Base-by-base conservation (phyloP, 2,888 invertebrate genomes). In the Oscheius onirici region DNA sequence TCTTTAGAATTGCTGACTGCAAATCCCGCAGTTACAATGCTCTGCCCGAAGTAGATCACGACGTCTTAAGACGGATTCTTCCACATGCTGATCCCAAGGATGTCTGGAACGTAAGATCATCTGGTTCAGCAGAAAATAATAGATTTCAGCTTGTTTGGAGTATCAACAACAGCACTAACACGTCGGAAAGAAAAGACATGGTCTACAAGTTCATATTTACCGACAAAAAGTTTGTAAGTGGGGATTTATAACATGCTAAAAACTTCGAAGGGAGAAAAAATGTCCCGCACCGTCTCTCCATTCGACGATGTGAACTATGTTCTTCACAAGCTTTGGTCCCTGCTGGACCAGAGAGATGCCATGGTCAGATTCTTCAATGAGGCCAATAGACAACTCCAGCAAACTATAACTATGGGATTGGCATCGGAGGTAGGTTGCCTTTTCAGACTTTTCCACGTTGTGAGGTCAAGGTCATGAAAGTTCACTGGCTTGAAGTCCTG, bases 361-460 rank as follows among this genome's bases (percentile, higher is more conserved):
- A n/a, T 63, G 26, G 17, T 49, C 0, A 2, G 11, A 1, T 63
- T 63, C 17, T 49, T 63, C 28, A 24, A 63, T 2, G 28, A 41
- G 17, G 58, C 58, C 17, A 58, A 58, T 58, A 20, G 17, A 11
- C n/a, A 58, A 13, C 34, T 58, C 22, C n/a, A 58, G 41, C 17
- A 41, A 8, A 17, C 41, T 5, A 58, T 58, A 20, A 58, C 58
- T 13, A 58, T 58, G 58, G 58, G 58, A 17, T 41, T 58, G 43
- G 58, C 58, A 41, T 20, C n/a, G 6, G 58, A 58, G 58, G 58
- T 58, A n/a, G n/a, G n/a, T n/a, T n/a, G n/a, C n/a, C 15, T 43
- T 43, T 43, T 43, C 15, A 43, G 15, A 43, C 43, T 43, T 43
- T 43, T 43, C 43, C 15, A 43, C 15, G 10, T 43, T 43, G 17